These are phyloP conservation scores for Chondrosia reniformis DNA, from an alignment of 37 sponge, comb jelly and placozoan genomes.

Conservation along the genomic window DNA sequence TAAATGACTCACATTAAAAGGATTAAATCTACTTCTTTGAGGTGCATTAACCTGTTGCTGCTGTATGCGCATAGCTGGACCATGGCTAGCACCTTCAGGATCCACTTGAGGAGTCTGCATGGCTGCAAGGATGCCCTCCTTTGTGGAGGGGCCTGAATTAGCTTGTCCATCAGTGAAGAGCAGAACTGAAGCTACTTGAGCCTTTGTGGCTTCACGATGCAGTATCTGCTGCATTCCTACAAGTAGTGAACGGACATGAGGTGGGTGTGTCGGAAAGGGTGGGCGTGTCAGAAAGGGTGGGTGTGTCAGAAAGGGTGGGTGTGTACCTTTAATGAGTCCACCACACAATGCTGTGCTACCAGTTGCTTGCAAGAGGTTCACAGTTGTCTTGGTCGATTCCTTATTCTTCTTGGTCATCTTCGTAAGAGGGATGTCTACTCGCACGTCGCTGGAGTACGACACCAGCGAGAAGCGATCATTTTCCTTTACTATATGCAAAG, in stretches of 20 bases:
- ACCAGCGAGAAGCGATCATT: slow-evolving; percentile 76
- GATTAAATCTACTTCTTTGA: background rate
- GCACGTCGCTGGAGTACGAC: slow-evolving; percentile 65
- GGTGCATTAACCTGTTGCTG: background rate
- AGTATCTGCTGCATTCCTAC: slow-evolving; percentile 61
- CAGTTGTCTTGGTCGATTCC: slow-evolving; percentile 32
- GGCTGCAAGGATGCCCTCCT: slow-evolving; percentile 52
- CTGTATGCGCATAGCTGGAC: background rate
- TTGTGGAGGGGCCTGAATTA: slow-evolving; percentile 53
- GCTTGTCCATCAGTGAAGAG: slow-evolving; percentile 91
- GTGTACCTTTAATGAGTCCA: slow-evolving; percentile 72
- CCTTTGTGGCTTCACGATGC: slow-evolving; percentile 29
- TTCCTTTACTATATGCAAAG: slow-evolving; percentile 56
- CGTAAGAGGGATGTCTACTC: slow-evolving; percentile 54
- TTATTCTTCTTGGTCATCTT: slow-evolving; percentile 61
- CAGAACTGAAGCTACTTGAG: slow-evolving; percentile 83
- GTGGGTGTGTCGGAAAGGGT: too few species aligned
- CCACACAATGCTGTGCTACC: slow-evolving; percentile 82
- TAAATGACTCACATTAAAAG: slow-evolving; percentile 20
- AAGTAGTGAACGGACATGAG: background rate
- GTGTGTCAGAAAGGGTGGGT: too few species aligned
- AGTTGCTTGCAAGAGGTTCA: slow-evolving; percentile 51
- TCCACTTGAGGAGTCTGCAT: slow-evolving; percentile 55
- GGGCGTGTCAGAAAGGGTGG: too few species aligned
- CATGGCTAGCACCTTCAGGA: background rate